These are phyloP conservation scores for Phymorhynchus buccinoides DNA, from an alignment of 1,140 invertebrate species.

Conservation along the genomic window DNA sequence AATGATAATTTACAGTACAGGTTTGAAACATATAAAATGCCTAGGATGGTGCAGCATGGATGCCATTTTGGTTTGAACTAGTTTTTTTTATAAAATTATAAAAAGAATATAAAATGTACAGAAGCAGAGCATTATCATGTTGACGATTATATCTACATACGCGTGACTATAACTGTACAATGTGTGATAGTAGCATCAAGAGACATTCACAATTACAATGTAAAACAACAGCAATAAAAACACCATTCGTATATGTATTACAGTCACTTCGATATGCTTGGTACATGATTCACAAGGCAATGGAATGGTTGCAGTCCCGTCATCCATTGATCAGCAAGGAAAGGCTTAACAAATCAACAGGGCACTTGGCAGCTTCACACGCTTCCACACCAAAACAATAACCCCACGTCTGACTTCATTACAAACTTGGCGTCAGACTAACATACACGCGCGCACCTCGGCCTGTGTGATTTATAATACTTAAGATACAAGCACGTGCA, in stretches of 20 bases:
- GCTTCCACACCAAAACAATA: neutral
- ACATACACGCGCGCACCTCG: neutral
- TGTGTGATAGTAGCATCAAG: too few species aligned
- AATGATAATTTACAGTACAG: neutral
- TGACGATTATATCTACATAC: too few species aligned
- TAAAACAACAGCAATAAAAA: too few species aligned
- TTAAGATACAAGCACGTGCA: slow-evolving; percentile 17
- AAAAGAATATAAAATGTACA: neutral
- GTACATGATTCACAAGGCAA: slow-evolving; percentile 3
- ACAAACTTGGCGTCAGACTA: neutral
- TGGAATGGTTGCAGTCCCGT: slow-evolving; percentile 10
- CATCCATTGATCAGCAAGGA: neutral
- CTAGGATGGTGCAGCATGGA: neutral
- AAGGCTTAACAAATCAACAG: neutral
- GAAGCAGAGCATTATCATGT: neutral
- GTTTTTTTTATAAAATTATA: neutral
- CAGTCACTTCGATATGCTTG: slow-evolving; percentile 11
- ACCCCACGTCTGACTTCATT: neutral
- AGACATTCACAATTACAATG: too few species aligned
- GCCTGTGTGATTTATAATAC: slow-evolving; percentile 15
- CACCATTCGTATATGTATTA: too few species aligned
- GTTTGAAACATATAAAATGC: neutral
- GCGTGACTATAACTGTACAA: too few species aligned
- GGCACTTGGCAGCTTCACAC: neutral
- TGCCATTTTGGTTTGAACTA: neutral